phyloP scores from a whole-genome alignment of 2,888 invertebrate genomes.

The Reticulitermes lucifugus region DNA sequence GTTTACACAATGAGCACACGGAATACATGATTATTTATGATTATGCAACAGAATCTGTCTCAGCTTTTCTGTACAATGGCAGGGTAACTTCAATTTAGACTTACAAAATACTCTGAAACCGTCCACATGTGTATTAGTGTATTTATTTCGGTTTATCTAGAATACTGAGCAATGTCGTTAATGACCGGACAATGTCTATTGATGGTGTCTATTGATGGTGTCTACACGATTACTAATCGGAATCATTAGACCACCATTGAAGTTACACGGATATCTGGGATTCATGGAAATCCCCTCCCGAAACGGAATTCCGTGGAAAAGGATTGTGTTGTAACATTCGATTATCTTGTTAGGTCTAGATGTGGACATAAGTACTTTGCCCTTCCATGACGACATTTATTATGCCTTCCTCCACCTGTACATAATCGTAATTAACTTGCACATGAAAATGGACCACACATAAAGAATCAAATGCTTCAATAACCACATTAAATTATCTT shows the following conservation, averaged over 20 bases:
- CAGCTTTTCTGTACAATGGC: slow-evolving; percentile 11
- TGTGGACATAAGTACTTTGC: too few species aligned
- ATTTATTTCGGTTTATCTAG: neutral
- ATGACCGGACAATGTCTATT: neutral
- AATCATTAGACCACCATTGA: neutral
- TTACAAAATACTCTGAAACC: neutral
- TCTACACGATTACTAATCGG: too few species aligned
- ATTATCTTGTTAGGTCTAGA: neutral
- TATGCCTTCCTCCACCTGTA: neutral
- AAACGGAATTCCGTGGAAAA: too few species aligned
- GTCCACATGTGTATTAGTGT: neutral
- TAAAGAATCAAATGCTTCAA: neutral
- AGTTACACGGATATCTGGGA: neutral
- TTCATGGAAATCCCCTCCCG: too few species aligned
- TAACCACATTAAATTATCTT: neutral
- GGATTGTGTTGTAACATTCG: neutral
- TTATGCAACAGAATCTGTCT: slow-evolving; percentile 29
- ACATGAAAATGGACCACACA: slow-evolving; percentile 32
- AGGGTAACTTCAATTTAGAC: neutral
- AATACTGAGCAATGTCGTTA: slow-evolving; percentile 5
- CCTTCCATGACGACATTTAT: neutral
- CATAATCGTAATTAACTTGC: neutral
- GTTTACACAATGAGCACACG: slow-evolving; percentile 46
- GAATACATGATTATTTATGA: slow-evolving; percentile 26
- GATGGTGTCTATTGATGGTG: neutral